Conservation (phyloP, 2,113 vertebrate genomes). For the Anolis carolinensis region DNA sequence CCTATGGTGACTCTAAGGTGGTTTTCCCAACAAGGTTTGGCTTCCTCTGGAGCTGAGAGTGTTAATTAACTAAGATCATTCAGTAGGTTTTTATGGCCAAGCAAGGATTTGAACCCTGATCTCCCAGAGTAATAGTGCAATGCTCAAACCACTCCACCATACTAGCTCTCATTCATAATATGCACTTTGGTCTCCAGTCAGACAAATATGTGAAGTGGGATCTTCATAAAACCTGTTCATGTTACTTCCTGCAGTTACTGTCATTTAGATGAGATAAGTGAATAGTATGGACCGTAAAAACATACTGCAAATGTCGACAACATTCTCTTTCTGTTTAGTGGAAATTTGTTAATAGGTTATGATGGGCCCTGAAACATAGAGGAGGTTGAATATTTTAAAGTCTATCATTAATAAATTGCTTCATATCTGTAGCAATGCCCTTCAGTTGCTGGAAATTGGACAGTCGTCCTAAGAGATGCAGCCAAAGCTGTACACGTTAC, state of each 20-base stretch:
- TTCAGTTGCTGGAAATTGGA: constrained; percentile 36
- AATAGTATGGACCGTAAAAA: neutral
- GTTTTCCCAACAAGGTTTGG: too few species aligned
- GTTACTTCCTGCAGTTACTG: neutral
- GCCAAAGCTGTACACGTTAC: constrained; percentile 8
- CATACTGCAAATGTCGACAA: neutral
- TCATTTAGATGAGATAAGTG: neutral
- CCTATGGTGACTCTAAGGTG: too few species aligned
- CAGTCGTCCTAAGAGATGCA: constrained; percentile 32
- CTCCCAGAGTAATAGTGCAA: too few species aligned
- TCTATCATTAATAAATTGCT: neutral
- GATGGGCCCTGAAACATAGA: neutral
- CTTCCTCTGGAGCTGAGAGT: too few species aligned
- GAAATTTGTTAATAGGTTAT: neutral
- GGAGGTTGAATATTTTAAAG: neutral
- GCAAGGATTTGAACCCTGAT: too few species aligned
- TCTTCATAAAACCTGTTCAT: neutral
- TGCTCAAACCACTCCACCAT: too few species aligned
- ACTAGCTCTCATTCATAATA: too few species aligned
- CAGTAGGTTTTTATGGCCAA: too few species aligned
- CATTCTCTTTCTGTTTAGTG: neutral
- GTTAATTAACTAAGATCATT: too few species aligned
- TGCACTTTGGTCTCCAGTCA: neutral
- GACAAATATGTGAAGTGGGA: too few species aligned
- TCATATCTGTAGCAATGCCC: neutral